phyloP scores from a whole-genome alignment of 2,797 vertebrate species.

The Garrulus glandarius region DNA sequence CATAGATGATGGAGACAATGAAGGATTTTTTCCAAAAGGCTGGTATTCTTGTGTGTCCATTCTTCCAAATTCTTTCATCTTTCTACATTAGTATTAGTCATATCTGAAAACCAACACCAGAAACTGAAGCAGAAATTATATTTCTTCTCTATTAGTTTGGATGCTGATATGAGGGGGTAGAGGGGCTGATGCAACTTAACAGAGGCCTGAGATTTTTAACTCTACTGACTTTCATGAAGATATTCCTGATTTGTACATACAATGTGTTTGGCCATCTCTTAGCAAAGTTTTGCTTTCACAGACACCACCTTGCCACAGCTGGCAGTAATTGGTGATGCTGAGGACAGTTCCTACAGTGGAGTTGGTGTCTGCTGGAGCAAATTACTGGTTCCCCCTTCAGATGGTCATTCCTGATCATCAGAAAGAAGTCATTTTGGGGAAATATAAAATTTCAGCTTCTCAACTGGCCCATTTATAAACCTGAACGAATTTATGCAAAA shows the following conservation, averaged over 20 bases:
- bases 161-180: background rate
- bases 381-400: background rate
- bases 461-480: background rate
- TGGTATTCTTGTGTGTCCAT: background rate
- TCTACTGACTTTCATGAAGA: background rate
- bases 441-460: background rate
- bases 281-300: background rate
- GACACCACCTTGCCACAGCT: background rate
- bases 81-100: background rate
- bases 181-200: fast-evolving
- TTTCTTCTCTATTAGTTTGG: background rate
- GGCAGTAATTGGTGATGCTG: background rate
- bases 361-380: background rate
- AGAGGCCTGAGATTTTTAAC: background rate
- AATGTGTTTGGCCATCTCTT: background rate
- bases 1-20: fast-evolving
- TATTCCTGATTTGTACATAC: background rate
- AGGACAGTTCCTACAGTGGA: background rate
- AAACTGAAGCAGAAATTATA: background rate
- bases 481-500: background rate
- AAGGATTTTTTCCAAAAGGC: background rate
- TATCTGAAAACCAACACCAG: background rate
- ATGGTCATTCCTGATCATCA: background rate
- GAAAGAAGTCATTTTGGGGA: background rate
- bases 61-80: background rate